A percentile compares a stretch with the other conserved stretches of the same genome.
These are phyloP conservation scores for Heliothis peltigera DNA, from an alignment of 2,888 invertebrate genomes.

Conservation along the genomic window DNA sequence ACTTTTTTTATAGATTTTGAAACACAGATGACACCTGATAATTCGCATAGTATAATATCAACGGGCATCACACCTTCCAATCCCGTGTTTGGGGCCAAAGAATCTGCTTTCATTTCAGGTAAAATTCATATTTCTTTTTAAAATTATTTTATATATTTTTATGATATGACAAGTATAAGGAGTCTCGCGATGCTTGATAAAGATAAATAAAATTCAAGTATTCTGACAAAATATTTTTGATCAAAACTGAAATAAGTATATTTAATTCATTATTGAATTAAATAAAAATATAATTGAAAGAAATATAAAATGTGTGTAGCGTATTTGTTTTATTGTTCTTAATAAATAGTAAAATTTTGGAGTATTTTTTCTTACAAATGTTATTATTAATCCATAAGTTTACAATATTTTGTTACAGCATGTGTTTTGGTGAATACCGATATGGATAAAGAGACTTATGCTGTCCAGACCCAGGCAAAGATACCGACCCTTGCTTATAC, in stretches of 20 bases:
- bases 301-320: too few species aligned
- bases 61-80: constrained; percentile 1
- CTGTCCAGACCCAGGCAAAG: constrained; percentile 17
- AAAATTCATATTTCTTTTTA: background rate
- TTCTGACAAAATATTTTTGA: too few species aligned
- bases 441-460: constrained; percentile 6
- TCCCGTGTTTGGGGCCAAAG: background rate
- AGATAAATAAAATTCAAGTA: too few species aligned
- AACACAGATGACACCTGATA: constrained; percentile 23
- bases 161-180: too few species aligned
- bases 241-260: too few species aligned
- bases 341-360: background rate
- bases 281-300: too few species aligned
- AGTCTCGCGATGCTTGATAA: too few species aligned
- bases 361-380: too few species aligned
- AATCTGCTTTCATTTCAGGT: constrained; percentile 35
- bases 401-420: constrained; percentile 24
- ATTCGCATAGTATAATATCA: background rate
- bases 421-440: constrained; percentile 9
- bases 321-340: too few species aligned
- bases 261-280: too few species aligned
- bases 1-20: constrained; percentile 9
- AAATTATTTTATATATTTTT: background rate
- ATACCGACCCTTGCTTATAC: constrained; percentile 29
- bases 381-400: too few species aligned